Evolutionary conservation across 30 jellyfish, hydroid and myxozoan species (phyloP).

Genomic region (Clytia hemisphaerica): DNA sequence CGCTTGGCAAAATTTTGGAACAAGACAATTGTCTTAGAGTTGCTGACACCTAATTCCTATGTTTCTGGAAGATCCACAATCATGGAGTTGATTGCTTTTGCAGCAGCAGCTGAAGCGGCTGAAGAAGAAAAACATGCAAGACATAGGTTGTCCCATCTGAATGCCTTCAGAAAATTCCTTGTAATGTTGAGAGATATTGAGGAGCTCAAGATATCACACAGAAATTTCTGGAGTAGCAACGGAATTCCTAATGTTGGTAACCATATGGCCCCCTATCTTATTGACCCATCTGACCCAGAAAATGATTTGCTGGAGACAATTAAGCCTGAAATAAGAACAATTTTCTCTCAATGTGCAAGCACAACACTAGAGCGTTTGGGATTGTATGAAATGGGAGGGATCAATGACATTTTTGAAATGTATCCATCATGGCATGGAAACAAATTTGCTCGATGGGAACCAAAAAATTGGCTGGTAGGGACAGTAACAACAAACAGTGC

Average conservation of each 20-base stretch:
- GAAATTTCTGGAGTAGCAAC: not conserved
- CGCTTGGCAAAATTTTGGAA: conserved; percentile 10
- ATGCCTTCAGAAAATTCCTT: not conserved
- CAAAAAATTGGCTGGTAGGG: not conserved
- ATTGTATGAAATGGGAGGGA: too few relatives aligned
- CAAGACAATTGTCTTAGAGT: not conserved
- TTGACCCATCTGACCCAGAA: conserved; percentile 5
- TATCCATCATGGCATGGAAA: not conserved
- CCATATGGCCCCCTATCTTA: not conserved
- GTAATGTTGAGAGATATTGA: not conserved
- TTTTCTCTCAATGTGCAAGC: not conserved
- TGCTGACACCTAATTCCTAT: not conserved
- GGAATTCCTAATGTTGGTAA: not conserved
- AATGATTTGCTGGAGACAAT: not conserved
- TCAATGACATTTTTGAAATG: not conserved
- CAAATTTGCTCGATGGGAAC: not conserved
- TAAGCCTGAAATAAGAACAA: not conserved
- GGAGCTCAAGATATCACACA: not conserved
- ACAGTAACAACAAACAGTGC: not conserved
- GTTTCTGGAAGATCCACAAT: conserved; percentile 2
- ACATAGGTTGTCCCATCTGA: too few relatives aligned
- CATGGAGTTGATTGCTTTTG: conserved; percentile 5
- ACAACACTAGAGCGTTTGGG: not conserved
- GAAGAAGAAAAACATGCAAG: too few relatives aligned
- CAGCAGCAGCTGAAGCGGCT: not conserved